phyloP scores from a whole-genome alignment of 2,113 vertebrate genomes.

The Agelaius phoeniceus region DNA sequence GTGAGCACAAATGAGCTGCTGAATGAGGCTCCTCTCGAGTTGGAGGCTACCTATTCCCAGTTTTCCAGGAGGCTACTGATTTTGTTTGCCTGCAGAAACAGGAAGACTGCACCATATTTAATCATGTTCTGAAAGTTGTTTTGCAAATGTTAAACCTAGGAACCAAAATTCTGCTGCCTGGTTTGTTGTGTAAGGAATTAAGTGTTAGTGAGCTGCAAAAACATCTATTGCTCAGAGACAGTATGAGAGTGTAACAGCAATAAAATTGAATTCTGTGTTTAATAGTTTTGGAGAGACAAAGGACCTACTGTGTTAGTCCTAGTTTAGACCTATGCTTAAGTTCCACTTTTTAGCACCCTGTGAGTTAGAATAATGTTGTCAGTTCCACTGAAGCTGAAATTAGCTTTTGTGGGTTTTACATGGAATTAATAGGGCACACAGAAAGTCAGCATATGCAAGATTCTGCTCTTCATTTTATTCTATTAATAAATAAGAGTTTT shows the following conservation, averaged over 20 bases:
- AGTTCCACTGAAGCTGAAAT: background rate
- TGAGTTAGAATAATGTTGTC: background rate
- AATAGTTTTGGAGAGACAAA: background rate
- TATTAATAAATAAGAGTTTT: background rate
- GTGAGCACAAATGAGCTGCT: background rate
- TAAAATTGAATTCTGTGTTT: background rate
- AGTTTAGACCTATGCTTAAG: background rate
- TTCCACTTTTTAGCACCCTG: background rate
- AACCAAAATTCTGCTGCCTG: background rate
- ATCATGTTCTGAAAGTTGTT: background rate
- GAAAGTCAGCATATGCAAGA: background rate
- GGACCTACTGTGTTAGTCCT: background rate
- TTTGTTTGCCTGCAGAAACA: background rate
- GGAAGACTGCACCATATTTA: background rate
- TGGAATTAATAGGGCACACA: background rate
- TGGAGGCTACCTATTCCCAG: background rate
- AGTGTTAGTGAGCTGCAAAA: background rate
- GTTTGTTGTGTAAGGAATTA: background rate
- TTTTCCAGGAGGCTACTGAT: background rate
- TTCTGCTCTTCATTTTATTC: background rate
- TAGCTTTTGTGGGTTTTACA: background rate
- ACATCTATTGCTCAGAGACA: background rate
- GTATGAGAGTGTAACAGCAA: background rate
- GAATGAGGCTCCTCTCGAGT: background rate
- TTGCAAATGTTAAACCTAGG: background rate